A percentile compares a stretch with the other conserved stretches of the same genome.
Conservation (phyloP, 2,888 invertebrate species). For the Abrostola tripartita region DNA sequence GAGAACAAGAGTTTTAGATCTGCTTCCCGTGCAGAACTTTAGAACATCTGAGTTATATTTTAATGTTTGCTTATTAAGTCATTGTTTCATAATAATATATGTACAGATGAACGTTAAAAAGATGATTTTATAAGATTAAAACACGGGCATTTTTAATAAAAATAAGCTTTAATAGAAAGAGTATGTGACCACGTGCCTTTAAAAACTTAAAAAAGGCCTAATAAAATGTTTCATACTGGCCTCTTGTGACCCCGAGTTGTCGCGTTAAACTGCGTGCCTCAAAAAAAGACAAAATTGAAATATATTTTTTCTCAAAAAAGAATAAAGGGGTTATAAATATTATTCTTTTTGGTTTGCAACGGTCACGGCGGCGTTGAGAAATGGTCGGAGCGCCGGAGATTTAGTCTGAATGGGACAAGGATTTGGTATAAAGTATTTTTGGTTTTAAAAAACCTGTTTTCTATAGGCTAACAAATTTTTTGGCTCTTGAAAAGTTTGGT, state of each 20-base stretch:
- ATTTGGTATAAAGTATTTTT: constrained; percentile 48
- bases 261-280: constrained; percentile 72
- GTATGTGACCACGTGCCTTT: background rate
- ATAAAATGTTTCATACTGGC: constrained; percentile 64
- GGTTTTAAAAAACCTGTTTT: constrained; percentile 20
- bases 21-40: constrained; percentile 54
- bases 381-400: constrained; percentile 43
- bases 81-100: background rate
- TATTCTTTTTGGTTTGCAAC: constrained; percentile 66
- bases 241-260: constrained; percentile 69
- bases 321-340: constrained; percentile 74
- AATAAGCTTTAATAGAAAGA: background rate
- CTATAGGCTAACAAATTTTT: constrained; percentile 18
- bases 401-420: constrained; percentile 54
- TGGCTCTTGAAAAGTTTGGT: background rate
- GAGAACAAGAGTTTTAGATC: constrained; percentile 71
- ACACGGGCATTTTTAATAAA: background rate
- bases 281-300: constrained; percentile 65
- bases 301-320: constrained; percentile 68
- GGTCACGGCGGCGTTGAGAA: constrained; percentile 50
- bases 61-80: background rate
- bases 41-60: constrained; percentile 33
- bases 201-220: constrained; percentile 35
- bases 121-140: background rate
- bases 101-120: background rate